A percentile compares a stretch with the other conserved stretches of the same genome.
Conservation (phyloP, 2,797 vertebrate species). For the Rhodeus uyekii region DNA sequence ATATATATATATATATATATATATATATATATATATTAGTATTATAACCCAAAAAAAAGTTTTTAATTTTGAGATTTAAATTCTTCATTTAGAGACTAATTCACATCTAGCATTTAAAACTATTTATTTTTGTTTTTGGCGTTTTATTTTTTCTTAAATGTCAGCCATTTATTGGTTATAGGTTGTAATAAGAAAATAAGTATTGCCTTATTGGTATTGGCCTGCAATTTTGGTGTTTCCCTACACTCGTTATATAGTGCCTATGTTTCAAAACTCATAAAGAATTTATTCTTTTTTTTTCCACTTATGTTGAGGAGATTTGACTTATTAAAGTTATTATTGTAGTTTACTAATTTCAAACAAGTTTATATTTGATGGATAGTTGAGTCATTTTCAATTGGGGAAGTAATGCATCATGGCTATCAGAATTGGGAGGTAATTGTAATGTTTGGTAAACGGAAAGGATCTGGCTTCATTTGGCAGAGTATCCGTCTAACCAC, state of each 20-base stretch:
- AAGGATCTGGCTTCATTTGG: constrained; percentile 46
- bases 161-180: background rate
- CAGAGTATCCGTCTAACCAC: constrained; percentile 39
- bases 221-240: background rate
- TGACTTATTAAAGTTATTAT: constrained; percentile 65
- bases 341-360: constrained; percentile 65
- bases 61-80: too few species aligned
- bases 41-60: too few species aligned
- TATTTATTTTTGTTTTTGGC: background rate
- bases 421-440: constrained; percentile 56
- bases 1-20: too few species aligned
- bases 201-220: background rate
- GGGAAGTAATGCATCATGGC: constrained; percentile 60
- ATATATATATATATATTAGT: too few species aligned
- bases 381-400: constrained; percentile 57
- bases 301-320: constrained; percentile 68
- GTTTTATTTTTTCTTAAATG: background rate
- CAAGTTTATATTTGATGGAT: constrained; percentile 69
- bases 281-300: constrained; percentile 62
- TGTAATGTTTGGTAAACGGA: constrained; percentile 55
- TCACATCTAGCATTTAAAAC: background rate
- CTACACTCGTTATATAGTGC: background rate
- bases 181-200: background rate
- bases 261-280: constrained; percentile 20
- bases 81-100: too few species aligned